Conservation (phyloP, 2,797 vertebrate genomes). For the Brachyalestes nurse region DNA sequence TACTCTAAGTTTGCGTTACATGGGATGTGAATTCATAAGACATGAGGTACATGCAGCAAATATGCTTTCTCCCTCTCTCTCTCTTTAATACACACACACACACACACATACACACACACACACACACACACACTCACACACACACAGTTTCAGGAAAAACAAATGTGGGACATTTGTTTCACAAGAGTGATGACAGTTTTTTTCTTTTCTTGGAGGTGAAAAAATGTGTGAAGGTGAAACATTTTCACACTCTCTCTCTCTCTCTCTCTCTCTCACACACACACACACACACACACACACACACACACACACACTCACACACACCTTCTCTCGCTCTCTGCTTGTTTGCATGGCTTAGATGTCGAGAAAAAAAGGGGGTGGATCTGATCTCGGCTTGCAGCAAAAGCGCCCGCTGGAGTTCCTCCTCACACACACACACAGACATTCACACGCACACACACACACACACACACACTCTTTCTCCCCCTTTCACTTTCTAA, state of each 20-base stretch:
- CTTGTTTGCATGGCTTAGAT: constrained; percentile 56
- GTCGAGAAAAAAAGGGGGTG: constrained; percentile 53
- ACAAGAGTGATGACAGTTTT: constrained; percentile 20
- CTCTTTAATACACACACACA: constrained; percentile 3
- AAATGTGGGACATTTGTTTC: background rate
- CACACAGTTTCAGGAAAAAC: constrained; percentile 1
- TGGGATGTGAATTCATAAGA: constrained; percentile 3
- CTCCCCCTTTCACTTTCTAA: background rate
- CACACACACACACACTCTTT: background rate
- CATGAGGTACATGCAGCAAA: constrained; percentile 1
- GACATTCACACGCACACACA: background rate
- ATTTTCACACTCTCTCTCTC: constrained; percentile 14
- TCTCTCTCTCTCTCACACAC: background rate
- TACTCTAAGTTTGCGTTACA: background rate
- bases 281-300: constrained; percentile 17
- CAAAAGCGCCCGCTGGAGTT: constrained; percentile 52
- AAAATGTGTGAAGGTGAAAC: constrained; percentile 11
- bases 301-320: constrained; percentile 16
- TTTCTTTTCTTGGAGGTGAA: constrained; percentile 23
- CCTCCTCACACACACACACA: constrained; percentile 22
- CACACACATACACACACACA: constrained; percentile 25
- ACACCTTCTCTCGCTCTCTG: constrained; percentile 18
- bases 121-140: constrained; percentile 2
- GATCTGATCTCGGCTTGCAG: constrained; percentile 53
- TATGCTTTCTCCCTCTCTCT: background rate